Conservation (phyloP, 2,113 vertebrate genomes). For the Camelus bactrianus region DNA sequence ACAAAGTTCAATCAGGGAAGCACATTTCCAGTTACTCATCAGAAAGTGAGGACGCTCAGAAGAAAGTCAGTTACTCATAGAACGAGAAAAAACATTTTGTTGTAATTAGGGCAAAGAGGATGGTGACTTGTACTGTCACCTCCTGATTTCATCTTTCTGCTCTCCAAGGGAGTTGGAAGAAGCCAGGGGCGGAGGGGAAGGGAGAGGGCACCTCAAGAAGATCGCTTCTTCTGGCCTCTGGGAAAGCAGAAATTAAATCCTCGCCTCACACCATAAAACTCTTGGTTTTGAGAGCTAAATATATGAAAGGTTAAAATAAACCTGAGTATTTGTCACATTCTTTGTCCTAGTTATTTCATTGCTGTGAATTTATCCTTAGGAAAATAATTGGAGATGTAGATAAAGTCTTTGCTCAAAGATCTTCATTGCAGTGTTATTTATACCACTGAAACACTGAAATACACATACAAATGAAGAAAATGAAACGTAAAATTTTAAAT, state of each 20-base stretch:
- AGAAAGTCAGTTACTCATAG: constrained; percentile 64
- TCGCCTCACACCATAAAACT: background rate
- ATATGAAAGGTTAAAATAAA: background rate
- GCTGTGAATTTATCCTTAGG: background rate
- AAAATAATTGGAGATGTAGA: background rate
- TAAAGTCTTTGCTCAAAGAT: background rate
- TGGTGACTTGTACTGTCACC: background rate
- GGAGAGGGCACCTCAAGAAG: background rate
- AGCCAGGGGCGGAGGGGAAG: background rate
- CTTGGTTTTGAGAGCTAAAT: background rate
- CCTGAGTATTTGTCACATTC: background rate
- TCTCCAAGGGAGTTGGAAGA: background rate
- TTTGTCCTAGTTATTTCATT: background rate
- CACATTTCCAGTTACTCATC: constrained; percentile 57
- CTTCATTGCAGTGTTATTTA: background rate
- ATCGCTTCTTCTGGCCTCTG: background rate
- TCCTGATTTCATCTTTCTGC: background rate
- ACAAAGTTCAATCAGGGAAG: constrained; percentile 51
- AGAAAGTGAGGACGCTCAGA: constrained; percentile 56
- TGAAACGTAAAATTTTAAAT: background rate
- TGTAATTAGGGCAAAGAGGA: constrained; percentile 51
- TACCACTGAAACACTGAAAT: background rate
- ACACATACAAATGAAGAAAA: constrained; percentile 20
- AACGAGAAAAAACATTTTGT: constrained; percentile 39
- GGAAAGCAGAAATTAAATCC: constrained; percentile 7